A percentile compares a stretch with the other conserved stretches of the same genome.
These are phyloP conservation scores for Chaetophractus vellerosus DNA, from an alignment of 2,797 vertebrate genomes.

Conservation along the genomic window DNA sequence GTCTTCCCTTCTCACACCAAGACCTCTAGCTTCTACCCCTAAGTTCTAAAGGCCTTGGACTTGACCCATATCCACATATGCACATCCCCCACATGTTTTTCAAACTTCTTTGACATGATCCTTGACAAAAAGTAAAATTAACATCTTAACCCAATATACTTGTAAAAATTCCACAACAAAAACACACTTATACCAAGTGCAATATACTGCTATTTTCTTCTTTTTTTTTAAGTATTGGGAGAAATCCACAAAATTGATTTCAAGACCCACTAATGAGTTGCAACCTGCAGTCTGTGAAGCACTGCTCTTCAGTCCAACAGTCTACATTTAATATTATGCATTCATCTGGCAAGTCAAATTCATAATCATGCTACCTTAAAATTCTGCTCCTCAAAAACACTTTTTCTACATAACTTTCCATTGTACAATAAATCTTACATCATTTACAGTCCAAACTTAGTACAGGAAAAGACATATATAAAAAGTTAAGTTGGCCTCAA, in stretches of 20 bases:
- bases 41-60: not conserved
- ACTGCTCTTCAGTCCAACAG: not conserved
- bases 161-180: not conserved
- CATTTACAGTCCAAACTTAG: constrained; percentile 18
- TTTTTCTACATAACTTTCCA: constrained; percentile 53
- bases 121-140: not conserved
- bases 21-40: not conserved
- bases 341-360: not conserved
- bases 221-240: not conserved
- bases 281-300: constrained; percentile 20
- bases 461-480: not conserved
- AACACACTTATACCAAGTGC: not conserved
- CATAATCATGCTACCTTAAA: constrained; percentile 53
- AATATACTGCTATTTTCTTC: not conserved
- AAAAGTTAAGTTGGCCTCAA: constrained; percentile 51
- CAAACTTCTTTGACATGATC: not conserved
- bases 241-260: constrained; percentile 57
- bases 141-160: not conserved
- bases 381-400: constrained; percentile 43
- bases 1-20: not conserved
- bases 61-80: not conserved
- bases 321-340: constrained; percentile 26
- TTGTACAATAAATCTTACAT: not conserved
- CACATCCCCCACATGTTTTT: not conserved
- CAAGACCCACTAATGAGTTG: constrained; percentile 28